Evolutionary conservation across 2,797 vertebrate genomes (phyloP).

Genomic region (Melanotaenia pygmaea): DNA sequence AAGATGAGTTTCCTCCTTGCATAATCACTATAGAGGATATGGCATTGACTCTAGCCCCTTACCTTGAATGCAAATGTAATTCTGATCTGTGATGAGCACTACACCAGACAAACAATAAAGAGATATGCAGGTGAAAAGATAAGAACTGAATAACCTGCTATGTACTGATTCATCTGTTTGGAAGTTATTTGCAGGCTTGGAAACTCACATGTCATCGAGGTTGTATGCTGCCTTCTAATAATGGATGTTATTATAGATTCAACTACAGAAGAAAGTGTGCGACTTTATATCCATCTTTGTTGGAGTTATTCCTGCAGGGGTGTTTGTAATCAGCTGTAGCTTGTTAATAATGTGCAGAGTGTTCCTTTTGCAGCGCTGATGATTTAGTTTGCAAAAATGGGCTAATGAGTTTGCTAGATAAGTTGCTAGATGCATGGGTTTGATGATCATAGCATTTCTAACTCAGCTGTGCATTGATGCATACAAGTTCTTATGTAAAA

Average conservation of each 20-base stretch:
- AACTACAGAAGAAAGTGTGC: conserved; percentile 50
- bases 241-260: conserved; percentile 46
- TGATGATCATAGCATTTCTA: conserved; percentile 1
- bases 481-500: conserved; percentile 16
- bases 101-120: not conserved
- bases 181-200: conserved; percentile 39
- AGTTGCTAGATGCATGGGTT: conserved; percentile 21
- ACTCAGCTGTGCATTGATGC: conserved; percentile 24
- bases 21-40: not conserved
- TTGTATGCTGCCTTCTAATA: conserved; percentile 56
- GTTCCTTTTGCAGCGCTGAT: conserved; percentile 33
- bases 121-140: conserved; percentile 14
- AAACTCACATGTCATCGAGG: conserved; percentile 32
- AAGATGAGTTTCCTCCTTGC: not conserved
- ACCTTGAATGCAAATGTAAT: not conserved
- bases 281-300: conserved; percentile 40
- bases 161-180: conserved; percentile 42
- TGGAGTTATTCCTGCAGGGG: conserved; percentile 47
- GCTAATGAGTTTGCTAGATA: conserved; percentile 4
- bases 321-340: conserved; percentile 36
- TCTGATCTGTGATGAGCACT: not conserved
- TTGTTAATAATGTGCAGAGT: conserved; percentile 34
- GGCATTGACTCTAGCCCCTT: conserved; percentile 6
- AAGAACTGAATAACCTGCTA: conserved; percentile 3
- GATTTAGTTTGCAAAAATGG: conserved; percentile 29